phyloP scores from a whole-genome alignment of 1,140 invertebrate species.

The Dendrolimus kikuchii region DNA sequence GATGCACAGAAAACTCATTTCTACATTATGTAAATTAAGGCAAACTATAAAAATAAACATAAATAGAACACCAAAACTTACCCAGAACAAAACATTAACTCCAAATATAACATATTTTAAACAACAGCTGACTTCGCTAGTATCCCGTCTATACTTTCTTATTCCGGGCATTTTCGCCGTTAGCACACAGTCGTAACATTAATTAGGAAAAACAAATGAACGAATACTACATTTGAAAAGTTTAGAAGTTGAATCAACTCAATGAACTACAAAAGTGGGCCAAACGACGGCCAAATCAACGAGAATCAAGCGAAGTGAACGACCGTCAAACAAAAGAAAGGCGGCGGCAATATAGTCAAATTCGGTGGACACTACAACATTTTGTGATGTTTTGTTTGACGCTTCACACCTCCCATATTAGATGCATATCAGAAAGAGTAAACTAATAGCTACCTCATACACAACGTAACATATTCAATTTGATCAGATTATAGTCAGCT shows the following conservation, averaged over 20 bases:
- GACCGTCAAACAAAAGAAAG: slow-evolving; percentile 21
- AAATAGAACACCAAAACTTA: slow-evolving; percentile 69
- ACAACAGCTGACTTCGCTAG: slow-evolving; percentile 96
- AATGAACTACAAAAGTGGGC: slow-evolving; percentile 9
- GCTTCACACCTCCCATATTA: not conserved
- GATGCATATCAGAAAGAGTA: too few species aligned
- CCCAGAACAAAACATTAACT: slow-evolving; percentile 98
- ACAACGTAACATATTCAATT: too few species aligned
- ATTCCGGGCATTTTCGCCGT: slow-evolving; percentile 67
- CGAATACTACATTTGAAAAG: slow-evolving; percentile 10
- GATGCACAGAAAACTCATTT: too few species aligned
- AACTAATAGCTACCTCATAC: too few species aligned
- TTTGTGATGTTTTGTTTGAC: not conserved
- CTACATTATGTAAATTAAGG: not conserved
- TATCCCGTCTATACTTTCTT: slow-evolving; percentile 86
- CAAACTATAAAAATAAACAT: slow-evolving; percentile 2
- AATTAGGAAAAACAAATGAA: slow-evolving; percentile 6
- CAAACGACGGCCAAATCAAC: slow-evolving; percentile 13
- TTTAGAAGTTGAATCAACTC: not conserved
- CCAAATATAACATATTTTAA: slow-evolving; percentile 97
- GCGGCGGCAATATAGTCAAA: slow-evolving; percentile 1
- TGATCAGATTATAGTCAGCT: too few species aligned
- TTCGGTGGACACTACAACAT: not conserved
- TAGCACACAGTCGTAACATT: slow-evolving; percentile 15
- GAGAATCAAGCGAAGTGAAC: slow-evolving; percentile 15